phyloP scores from a whole-genome alignment of 2,888 invertebrate species.

The Apomyelois bistriatella region DNA sequence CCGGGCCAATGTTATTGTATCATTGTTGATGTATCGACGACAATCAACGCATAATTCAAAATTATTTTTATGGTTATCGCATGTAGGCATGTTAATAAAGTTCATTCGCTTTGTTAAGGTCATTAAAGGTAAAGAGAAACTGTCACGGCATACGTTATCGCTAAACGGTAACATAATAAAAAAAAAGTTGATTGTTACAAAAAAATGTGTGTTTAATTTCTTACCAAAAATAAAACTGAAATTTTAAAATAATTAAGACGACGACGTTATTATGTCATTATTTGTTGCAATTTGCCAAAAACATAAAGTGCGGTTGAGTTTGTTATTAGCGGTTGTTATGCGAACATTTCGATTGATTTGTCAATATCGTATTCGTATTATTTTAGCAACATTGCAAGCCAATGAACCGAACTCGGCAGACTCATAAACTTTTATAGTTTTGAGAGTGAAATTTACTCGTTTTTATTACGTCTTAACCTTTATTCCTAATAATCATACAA shows the following conservation, averaged over 20 bases:
- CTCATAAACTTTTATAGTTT: neutral
- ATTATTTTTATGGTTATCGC: conserved; percentile 33
- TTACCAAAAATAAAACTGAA: no score
- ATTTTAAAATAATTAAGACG: no score
- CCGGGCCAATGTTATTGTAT: conserved; percentile 56
- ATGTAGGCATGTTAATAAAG: no score
- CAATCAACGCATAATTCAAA: conserved; percentile 50
- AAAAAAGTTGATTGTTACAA: no score
- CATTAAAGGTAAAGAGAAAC: no score
- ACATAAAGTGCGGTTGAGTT: conserved; percentile 1
- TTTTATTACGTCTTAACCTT: neutral
- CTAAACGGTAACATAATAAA: no score
- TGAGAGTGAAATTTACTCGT: neutral
- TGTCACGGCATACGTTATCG: no score
- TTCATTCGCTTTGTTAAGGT: no score
- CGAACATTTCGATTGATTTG: conserved; percentile 2
- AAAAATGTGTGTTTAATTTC: no score
- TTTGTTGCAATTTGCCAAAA: neutral
- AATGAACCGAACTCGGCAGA: neutral
- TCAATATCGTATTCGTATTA: neutral
- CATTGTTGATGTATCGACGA: conserved; percentile 53
- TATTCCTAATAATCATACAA: neutral
- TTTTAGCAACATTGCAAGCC: conserved; percentile 7
- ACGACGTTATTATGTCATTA: no score
- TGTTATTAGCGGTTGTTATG: conserved; percentile 7